phyloP scores from a whole-genome alignment of 2,113 vertebrate genomes.

The Guaruba guarouba region DNA sequence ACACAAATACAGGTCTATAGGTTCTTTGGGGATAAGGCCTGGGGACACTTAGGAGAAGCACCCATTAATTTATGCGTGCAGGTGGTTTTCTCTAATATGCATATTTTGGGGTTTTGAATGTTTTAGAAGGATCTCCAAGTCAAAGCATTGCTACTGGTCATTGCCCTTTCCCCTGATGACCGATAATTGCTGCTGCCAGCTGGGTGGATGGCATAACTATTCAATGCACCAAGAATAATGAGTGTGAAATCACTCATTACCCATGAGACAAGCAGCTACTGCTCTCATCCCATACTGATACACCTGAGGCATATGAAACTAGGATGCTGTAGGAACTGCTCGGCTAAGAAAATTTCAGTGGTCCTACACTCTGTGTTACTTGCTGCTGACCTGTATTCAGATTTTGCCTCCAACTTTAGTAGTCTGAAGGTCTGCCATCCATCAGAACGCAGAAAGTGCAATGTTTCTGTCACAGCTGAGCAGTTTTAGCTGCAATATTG shows the following conservation, averaged over 20 bases:
- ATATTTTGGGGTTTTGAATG: not conserved
- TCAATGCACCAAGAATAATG: not conserved
- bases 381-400: not conserved
- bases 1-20: not conserved
- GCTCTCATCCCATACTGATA: not conserved
- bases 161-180: not conserved
- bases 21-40: not conserved
- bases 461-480: not conserved
- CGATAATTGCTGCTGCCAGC: not conserved
- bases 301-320: not conserved
- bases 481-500: not conserved
- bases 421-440: not conserved
- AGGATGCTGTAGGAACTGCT: not conserved
- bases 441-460: not conserved
- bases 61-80: not conserved
- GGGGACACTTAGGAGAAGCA: not conserved
- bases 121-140: not conserved
- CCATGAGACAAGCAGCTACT: not conserved
- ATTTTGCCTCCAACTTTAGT: not conserved
- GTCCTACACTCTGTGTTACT: accelerated
- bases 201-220: not conserved
- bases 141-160: not conserved
- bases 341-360: not conserved
- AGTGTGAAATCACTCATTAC: not conserved
- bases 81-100: not conserved